Conservation (phyloP, 1,140 invertebrate genomes). For the Probaryconus sp. region DNA sequence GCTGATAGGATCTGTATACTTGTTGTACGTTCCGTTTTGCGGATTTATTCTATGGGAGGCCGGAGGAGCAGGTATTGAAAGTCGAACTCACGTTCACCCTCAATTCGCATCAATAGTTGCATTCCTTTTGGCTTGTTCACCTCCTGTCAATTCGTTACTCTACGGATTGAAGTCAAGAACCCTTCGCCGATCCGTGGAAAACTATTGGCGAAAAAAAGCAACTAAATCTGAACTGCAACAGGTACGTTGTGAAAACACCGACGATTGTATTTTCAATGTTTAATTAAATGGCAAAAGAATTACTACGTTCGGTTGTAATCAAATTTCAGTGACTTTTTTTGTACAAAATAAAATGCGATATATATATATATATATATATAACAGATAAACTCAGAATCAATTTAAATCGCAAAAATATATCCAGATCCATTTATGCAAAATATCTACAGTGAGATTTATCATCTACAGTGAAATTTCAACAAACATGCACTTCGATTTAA, state of each 20-base stretch:
- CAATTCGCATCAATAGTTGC: conserved; percentile 81
- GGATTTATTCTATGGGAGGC: conserved; percentile 84
- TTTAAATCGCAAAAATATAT: no score
- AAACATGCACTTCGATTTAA: no score
- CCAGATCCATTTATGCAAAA: no score
- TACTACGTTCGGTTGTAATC: no score
- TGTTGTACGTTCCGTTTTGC: conserved; percentile 87
- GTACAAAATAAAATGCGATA: no score
- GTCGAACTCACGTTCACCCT: conserved; percentile 72
- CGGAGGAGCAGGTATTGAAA: conserved; percentile 64
- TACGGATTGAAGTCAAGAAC: conserved; percentile 87
- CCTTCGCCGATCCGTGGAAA: conserved; percentile 84
- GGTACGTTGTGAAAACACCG: conserved; percentile 67
- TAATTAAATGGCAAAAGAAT: no score
- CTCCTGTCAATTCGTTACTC: conserved; percentile 85
- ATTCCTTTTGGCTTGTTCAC: conserved; percentile 83
- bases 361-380: no score
- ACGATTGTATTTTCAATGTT: no score
- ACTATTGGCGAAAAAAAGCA: conserved; percentile 88
- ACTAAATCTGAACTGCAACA: conserved; percentile 88
- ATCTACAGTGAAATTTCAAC: no score
- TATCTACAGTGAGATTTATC: no score
- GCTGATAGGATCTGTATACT: conserved; percentile 83
- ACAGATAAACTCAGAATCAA: no score
- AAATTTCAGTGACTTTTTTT: no score